These are phyloP conservation scores for Bombus confusus DNA, from an alignment of 1,140 invertebrate species.

Conservation along the genomic window DNA sequence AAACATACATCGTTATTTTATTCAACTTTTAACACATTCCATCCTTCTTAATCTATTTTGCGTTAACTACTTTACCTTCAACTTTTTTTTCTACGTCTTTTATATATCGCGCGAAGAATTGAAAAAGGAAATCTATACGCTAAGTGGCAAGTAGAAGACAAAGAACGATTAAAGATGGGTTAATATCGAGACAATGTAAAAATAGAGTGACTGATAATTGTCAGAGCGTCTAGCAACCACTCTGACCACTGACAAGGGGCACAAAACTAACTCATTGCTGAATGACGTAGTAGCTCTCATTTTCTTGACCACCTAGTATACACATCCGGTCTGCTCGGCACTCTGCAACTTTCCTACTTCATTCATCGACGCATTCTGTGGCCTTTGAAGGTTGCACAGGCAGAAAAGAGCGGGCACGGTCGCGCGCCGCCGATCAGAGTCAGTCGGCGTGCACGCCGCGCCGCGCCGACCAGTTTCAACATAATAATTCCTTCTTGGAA, in stretches of 20 bases:
- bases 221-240: slow-evolving; percentile 9
- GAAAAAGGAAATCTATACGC: background rate
- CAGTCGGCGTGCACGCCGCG: slow-evolving; percentile 42
- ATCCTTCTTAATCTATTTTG: background rate
- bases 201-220: slow-evolving; percentile 11
- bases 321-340: slow-evolving; percentile 73
- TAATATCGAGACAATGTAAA: background rate
- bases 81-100: background rate
- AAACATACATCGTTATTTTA: background rate
- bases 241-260: slow-evolving; percentile 28
- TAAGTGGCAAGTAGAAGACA: too few species aligned
- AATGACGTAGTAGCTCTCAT: slow-evolving; percentile 59
- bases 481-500: slow-evolving; percentile 67
- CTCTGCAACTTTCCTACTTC: slow-evolving; percentile 80
- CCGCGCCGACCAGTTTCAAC: slow-evolving; percentile 62
- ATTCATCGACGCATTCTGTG: slow-evolving; percentile 81
- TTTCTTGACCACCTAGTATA: slow-evolving; percentile 69
- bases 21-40: background rate
- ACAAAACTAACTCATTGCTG: slow-evolving; percentile 45
- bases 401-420: slow-evolving; percentile 69
- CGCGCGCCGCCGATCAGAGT: slow-evolving; percentile 44
- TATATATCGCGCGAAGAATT: too few species aligned
- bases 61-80: background rate
- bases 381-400: slow-evolving; percentile 81
- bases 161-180: background rate